These are phyloP conservation scores for Lepidostoma basale DNA, from an alignment of 1,140 invertebrate genomes.

Conservation along the genomic window DNA sequence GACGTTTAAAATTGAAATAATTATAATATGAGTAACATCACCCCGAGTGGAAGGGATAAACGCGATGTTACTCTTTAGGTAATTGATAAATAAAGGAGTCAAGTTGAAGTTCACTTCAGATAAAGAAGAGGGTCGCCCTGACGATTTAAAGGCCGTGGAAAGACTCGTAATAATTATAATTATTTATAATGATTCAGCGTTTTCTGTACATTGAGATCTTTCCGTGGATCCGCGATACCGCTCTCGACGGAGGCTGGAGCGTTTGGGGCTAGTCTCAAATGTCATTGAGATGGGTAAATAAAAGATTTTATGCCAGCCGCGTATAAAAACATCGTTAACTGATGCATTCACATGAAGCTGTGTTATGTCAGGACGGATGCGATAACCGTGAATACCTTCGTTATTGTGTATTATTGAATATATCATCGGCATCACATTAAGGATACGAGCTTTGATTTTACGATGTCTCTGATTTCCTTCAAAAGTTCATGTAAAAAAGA, in stretches of 20 bases:
- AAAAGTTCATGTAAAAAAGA: too few relatives aligned
- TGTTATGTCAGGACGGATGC: too few relatives aligned
- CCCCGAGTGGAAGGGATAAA: too few relatives aligned
- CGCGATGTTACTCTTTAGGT: not conserved
- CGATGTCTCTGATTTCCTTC: too few relatives aligned
- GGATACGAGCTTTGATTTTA: too few relatives aligned
- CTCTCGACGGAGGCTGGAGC: not conserved
- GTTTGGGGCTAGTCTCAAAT: not conserved
- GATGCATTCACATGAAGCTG: not conserved
- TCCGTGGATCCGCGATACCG: slow-evolving; percentile 19
- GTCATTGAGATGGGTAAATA: slow-evolving; percentile 14
- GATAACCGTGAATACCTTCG: too few relatives aligned
- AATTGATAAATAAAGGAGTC: slow-evolving; percentile 10
- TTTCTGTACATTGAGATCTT: slow-evolving; percentile 6
- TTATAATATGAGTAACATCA: not conserved
- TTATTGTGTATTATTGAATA: too few relatives aligned
- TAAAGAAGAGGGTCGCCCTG: not conserved
- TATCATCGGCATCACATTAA: too few relatives aligned
- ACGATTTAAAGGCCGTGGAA: slow-evolving; percentile 7
- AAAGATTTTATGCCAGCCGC: not conserved
- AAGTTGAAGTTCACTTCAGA: not conserved
- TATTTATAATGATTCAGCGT: slow-evolving; percentile 42
- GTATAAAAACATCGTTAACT: not conserved
- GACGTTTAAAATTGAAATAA: too few relatives aligned
- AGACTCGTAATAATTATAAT: slow-evolving; percentile 34